Base-by-base conservation (phyloP, 1,140 invertebrate species). In the Caenorhabditis remanei region DNA sequence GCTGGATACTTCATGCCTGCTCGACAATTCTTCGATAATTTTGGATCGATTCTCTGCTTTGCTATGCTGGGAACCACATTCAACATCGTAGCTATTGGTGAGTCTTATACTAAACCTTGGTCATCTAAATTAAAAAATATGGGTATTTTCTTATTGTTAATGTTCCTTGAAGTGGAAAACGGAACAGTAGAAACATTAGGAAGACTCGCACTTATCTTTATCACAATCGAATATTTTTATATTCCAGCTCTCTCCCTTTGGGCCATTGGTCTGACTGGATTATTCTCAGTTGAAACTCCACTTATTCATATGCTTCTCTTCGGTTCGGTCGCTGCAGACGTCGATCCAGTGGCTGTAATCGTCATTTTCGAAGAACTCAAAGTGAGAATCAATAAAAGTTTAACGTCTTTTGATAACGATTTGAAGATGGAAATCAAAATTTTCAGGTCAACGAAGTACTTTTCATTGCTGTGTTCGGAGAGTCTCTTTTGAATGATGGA, bases 381-480 rank as follows among this genome's bases (percentile, higher is more conserved):
- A 91, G 97, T 99, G 88, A 97, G 99, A 93, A 97, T 98, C 94
- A 96, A 6, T 48, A 75, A 16, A 41, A 53, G n/a, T 84, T 55
- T 41, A 84, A 61, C 14, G 19, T 14, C 43, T 53, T 43, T 13
- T 85, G 41, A 53, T n/a, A 85, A 46, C 21, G 21, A 24, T 46
- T 83, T 0, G 56, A 83, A n/a, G 32, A 21, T 21, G 21, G 40
- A 85, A 24, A 63, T 63, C 43, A 46, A 46, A 97, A 99, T 93
- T 98, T 92, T 56, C 85, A 92, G 91, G 97, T 99, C 88, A 98
- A 99, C 93, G 97, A 99, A 94, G 96, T 99, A 87, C 94, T 99
- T 65, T 99, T 99, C 93, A 99, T 99, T 93, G 96, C 99, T 61
- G 97, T 99, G 14, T 99, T 99, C 94, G 98, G 98, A 61, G 98